A percentile compares a stretch with the other conserved stretches of the same genome.
Conservation (phyloP, 2,888 invertebrate genomes). For the Cecidostiba fungosa region DNA sequence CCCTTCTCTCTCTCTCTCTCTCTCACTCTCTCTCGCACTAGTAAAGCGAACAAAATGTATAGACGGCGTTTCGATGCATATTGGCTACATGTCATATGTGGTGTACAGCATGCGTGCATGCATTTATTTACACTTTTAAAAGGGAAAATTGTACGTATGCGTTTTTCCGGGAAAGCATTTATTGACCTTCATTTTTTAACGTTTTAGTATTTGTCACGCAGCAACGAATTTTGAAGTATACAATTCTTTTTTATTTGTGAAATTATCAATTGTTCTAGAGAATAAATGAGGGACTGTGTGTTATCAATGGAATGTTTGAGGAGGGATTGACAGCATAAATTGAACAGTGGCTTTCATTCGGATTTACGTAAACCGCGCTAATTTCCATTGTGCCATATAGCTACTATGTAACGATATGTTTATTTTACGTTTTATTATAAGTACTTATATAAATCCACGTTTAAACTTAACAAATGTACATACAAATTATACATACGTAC, state of each 20-base stretch:
- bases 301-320: neutral
- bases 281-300: neutral
- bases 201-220: neutral
- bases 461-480: too few relatives aligned
- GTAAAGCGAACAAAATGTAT: too few relatives aligned
- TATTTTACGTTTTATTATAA: too few relatives aligned
- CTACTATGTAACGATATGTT: too few relatives aligned
- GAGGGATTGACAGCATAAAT: neutral
- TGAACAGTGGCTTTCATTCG: neutral
- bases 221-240: neutral
- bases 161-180: neutral
- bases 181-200: neutral
- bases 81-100: too few relatives aligned
- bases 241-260: neutral
- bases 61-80: too few relatives aligned
- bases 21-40: too few relatives aligned
- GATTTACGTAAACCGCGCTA: neutral
- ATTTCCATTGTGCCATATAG: neutral
- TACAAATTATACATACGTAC: too few relatives aligned
- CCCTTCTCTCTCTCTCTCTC: neutral
- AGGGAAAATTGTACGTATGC: neutral
- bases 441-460: too few relatives aligned
- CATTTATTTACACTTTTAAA: neutral
- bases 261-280: neutral
- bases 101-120: neutral